Evolutionary conservation across 2,113 vertebrate genomes (phyloP).

Genomic region (Sinocyclocheilus anophthalmus): DNA sequence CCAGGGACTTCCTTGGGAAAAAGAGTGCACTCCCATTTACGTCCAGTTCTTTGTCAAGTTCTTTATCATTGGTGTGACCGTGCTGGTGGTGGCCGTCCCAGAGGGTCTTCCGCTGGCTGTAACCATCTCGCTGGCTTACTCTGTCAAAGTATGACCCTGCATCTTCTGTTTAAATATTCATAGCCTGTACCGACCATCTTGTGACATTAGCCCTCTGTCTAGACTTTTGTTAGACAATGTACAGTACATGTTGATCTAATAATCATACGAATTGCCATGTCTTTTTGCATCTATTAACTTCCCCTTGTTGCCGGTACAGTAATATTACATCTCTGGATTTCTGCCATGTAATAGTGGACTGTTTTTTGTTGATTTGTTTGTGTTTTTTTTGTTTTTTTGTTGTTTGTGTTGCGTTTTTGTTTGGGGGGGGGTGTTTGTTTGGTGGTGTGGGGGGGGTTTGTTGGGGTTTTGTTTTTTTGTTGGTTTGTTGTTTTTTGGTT

Average conservation of each 20-base stretch:
- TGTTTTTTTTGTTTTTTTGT: too few species aligned
- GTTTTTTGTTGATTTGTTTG: conserved; percentile 14
- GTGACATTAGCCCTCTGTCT: background rate
- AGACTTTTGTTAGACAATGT: background rate
- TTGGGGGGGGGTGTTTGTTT: too few species aligned
- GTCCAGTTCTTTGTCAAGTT: conserved; percentile 99
- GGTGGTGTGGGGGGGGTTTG: too few species aligned
- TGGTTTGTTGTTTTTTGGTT: too few species aligned
- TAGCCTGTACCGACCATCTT: background rate
- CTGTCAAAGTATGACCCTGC: conserved; percentile 88
- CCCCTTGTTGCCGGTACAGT: background rate
- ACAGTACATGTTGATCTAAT: background rate
- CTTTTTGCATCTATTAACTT: background rate
- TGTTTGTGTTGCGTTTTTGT: too few species aligned
- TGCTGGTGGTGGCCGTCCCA: conserved; percentile 95
- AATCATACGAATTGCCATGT: background rate
- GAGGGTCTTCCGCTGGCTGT: conserved; percentile 98
- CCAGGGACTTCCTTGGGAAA: conserved; percentile 88
- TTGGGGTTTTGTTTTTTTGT: too few species aligned
- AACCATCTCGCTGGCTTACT: conserved; percentile 97
- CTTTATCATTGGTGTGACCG: conserved; percentile 98
- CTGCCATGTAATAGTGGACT: conserved; percentile 4
- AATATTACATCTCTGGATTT: conserved; percentile 7
- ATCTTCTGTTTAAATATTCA: background rate
- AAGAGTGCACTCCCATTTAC: conserved; percentile 94